Percentiles rank a stretch among this genome's conserved stretches.
Evolutionary conservation across 2,888 invertebrate genomes (phyloP).

Genomic region (Troides aeacus): DNA sequence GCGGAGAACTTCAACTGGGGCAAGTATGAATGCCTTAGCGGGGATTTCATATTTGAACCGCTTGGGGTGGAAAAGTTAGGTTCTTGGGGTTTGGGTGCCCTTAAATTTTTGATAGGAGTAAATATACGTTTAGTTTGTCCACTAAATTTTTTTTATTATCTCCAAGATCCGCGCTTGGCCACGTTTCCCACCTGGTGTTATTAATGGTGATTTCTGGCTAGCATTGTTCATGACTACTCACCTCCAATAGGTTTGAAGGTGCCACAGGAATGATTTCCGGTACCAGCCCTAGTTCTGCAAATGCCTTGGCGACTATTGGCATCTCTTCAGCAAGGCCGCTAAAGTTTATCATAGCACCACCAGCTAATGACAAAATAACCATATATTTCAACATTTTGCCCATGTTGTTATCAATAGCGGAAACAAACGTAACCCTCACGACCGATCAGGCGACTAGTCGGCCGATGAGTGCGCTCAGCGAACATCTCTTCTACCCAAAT

Average conservation of each 20-base stretch:
- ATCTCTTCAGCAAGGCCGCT: slow-evolving; percentile 66
- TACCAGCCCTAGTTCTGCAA: slow-evolving; percentile 82
- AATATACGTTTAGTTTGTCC: no score
- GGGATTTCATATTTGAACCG: no score
- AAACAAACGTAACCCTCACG: background rate
- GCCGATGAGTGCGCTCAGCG: background rate
- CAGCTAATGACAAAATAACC: slow-evolving; percentile 70
- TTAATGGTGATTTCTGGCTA: background rate
- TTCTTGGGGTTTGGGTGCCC: no score
- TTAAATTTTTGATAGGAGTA: no score
- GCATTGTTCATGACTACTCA: slow-evolving; percentile 50
- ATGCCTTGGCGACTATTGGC: slow-evolving; percentile 69
- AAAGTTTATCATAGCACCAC: slow-evolving; percentile 45
- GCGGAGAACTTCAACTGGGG: no score
- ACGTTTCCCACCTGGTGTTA: no score
- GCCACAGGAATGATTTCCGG: slow-evolving; percentile 86
- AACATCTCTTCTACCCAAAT: slow-evolving; percentile 4
- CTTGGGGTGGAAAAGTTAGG: no score
- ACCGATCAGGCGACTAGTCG: background rate
- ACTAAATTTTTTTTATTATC: no score
- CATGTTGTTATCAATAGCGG: slow-evolving; percentile 39
- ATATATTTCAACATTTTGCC: slow-evolving; percentile 55
- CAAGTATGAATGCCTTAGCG: no score
- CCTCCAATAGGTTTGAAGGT: slow-evolving; percentile 76
- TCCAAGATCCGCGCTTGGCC: no score